Conservation (phyloP, 2,113 vertebrate species). For the Theristicus caerulescens region DNA sequence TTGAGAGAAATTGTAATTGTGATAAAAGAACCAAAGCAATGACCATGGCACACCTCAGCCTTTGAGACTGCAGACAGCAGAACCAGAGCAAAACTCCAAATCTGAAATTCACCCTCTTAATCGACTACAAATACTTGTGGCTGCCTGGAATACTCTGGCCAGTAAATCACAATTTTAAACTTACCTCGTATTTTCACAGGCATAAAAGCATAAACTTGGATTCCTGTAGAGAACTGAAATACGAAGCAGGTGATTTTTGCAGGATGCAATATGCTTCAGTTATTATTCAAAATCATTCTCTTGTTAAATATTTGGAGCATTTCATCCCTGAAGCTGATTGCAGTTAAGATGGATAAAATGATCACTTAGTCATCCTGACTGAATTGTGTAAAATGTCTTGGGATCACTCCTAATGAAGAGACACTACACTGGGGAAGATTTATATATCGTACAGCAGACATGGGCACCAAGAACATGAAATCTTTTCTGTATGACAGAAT, state of each 20-base stretch:
- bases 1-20: background rate
- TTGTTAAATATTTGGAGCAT: background rate
- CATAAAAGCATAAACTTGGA: background rate
- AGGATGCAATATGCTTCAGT: background rate
- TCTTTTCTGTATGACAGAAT: background rate
- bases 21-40: rapidly evolving
- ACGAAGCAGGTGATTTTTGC: background rate
- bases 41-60: rapidly evolving
- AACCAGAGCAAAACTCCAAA: background rate
- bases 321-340: background rate
- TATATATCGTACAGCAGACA: rapidly evolving
- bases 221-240: background rate
- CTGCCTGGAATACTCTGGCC: background rate
- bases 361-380: background rate
- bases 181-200: background rate
- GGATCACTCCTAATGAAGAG: background rate
- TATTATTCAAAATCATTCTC: background rate
- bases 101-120: background rate
- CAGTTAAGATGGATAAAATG: background rate
- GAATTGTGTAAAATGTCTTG: background rate
- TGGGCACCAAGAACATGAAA: rapidly evolving
- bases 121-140: background rate
- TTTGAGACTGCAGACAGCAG: background rate
- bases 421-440: background rate
- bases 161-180: background rate